Conservation (phyloP, 53 echinoderm and acorn worm genomes). For the Stichopus horrens region DNA sequence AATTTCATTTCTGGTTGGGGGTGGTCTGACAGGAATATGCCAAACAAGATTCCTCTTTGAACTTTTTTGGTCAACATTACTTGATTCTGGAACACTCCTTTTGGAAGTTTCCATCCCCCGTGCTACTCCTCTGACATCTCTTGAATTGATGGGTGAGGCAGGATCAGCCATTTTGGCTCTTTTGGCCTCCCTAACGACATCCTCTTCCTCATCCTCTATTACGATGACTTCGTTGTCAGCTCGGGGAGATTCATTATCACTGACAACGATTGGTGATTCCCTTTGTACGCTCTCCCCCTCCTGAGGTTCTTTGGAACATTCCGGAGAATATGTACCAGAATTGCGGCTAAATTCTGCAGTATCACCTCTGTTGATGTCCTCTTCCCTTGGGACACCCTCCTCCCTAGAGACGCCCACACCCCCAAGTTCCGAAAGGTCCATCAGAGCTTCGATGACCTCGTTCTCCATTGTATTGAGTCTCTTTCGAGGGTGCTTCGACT, state of each 20-base stretch:
- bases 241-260: no score
- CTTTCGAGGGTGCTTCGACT: neutral
- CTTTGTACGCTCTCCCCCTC: neutral
- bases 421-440: conserved; percentile 9
- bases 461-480: conserved; percentile 32
- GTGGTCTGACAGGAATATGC: conserved; percentile 67
- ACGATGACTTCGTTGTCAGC: no score
- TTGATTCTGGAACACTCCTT: neutral
- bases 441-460: conserved; percentile 35
- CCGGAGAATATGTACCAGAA: no score
- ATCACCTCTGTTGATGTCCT: neutral
- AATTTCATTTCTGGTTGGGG: conserved; percentile 66
- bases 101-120: neutral
- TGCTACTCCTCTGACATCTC: neutral
- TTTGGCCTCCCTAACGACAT: neutral
- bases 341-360: neutral
- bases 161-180: neutral
- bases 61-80: neutral
- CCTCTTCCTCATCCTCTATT: no score
- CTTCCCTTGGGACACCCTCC: neutral
- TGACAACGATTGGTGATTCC: neutral
- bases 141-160: neutral
- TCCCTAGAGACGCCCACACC: neutral
- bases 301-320: no score
- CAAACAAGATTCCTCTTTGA: neutral